These are phyloP conservation scores for Eupithecia exiguata DNA, from an alignment of 2,888 invertebrate species.

Conservation along the genomic window DNA sequence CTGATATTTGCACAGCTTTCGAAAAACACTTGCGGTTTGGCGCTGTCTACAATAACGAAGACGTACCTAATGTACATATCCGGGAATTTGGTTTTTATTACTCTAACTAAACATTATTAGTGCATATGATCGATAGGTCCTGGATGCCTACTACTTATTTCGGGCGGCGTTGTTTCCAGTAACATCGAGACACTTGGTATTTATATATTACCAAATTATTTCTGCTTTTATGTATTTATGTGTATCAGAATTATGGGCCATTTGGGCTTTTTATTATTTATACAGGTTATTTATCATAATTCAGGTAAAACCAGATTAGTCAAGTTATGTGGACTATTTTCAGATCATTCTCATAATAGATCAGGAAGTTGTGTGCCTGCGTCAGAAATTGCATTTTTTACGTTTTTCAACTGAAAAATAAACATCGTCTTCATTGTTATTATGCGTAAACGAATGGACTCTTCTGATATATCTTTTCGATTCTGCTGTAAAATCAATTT, in stretches of 20 bases:
- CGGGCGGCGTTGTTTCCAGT: not conserved
- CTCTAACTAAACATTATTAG: too few relatives aligned
- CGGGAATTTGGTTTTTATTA: too few relatives aligned
- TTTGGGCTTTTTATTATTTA: not conserved
- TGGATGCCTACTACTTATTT: not conserved
- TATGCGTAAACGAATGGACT: not conserved
- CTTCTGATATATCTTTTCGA: not conserved
- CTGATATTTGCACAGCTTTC: conserved; percentile 5
- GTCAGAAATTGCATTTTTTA: not conserved
- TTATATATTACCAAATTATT: not conserved
- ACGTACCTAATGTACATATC: too few relatives aligned
- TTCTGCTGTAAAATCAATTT: not conserved
- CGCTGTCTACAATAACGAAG: not conserved
- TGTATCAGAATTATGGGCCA: not conserved
- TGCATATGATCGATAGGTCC: too few relatives aligned
- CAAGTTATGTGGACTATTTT: not conserved
- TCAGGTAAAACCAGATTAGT: not conserved
- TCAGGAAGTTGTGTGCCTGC: not conserved
- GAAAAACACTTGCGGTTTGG: conserved; percentile 9
- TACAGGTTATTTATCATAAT: not conserved
- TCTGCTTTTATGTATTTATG: not conserved
- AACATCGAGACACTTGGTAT: not conserved
- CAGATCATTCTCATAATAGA: not conserved
- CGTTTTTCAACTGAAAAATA: not conserved
- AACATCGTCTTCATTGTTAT: not conserved